These are phyloP conservation scores for Enteromius viviparus DNA, from an alignment of 2,797 vertebrate genomes.

Conservation along the genomic window DNA sequence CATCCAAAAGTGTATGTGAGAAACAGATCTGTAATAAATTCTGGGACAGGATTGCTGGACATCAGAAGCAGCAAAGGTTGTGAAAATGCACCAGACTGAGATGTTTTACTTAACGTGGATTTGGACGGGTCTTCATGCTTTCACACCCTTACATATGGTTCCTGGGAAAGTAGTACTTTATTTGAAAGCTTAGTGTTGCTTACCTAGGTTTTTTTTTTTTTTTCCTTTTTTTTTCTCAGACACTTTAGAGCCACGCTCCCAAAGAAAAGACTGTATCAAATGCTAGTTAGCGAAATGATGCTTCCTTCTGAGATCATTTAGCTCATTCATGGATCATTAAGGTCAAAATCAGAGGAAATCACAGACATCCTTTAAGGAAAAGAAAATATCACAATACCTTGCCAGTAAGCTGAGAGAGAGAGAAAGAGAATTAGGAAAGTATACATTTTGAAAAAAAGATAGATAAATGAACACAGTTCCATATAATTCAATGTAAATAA, in stretches of 20 bases:
- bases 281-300: not conserved
- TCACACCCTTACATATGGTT: not conserved
- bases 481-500: not conserved
- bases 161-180: not conserved
- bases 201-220: not conserved
- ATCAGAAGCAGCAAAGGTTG: not conserved
- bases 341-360: not conserved
- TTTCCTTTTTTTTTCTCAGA: no score
- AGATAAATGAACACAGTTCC: not conserved
- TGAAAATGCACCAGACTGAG: not conserved
- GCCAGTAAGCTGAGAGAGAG: not conserved
- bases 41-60: not conserved
- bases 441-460: not conserved
- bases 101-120: not conserved
- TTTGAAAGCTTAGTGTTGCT: no score
- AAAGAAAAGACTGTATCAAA: not conserved
- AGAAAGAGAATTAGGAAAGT: not conserved
- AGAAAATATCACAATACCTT: not conserved
- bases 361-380: not conserved
- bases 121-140: not conserved
- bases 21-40: not conserved
- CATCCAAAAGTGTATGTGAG: not conserved
- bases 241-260: not conserved
- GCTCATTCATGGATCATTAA: conserved; percentile 1
- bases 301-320: not conserved